Evolutionary conservation across 1,140 invertebrate species (phyloP).

Genomic region (Drosophila aff.): DNA sequence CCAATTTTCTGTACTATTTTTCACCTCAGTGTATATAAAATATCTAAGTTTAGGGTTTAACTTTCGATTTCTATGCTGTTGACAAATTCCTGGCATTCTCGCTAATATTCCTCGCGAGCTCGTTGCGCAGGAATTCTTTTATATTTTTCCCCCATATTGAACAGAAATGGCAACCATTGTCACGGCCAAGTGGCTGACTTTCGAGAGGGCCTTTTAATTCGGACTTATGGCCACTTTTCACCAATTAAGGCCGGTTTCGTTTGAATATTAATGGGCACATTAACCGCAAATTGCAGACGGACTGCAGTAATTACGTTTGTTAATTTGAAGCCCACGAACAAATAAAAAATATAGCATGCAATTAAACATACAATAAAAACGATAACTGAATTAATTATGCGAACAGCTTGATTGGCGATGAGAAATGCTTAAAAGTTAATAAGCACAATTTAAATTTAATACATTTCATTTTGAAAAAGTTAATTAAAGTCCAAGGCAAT

Average conservation of each 20-base stretch:
- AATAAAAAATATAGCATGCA: neutral
- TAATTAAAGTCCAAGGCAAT: neutral
- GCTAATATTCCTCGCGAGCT: constrained; percentile 45
- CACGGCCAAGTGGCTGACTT: constrained; percentile 24
- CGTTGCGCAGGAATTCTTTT: constrained; percentile 27
- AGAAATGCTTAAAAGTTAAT: neutral
- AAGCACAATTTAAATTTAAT: neutral
- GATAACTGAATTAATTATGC: constrained; percentile 13
- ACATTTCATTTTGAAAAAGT: neutral
- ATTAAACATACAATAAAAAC: neutral
- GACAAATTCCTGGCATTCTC: constrained; percentile 74
- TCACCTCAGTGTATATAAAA: neutral
- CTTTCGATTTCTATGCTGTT: constrained; percentile 70
- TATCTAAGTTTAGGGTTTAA: constrained; percentile 24
- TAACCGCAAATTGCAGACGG: constrained; percentile 37
- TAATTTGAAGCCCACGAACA: constrained; percentile 12
- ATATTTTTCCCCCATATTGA: neutral
- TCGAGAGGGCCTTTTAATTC: constrained; percentile 17
- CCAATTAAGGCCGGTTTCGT: constrained; percentile 36
- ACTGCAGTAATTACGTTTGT: constrained; percentile 38
- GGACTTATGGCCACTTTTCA: constrained; percentile 23
- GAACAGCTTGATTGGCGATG: neutral
- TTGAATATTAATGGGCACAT: constrained; percentile 43
- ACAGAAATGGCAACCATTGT: constrained; percentile 38
- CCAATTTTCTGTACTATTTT: neutral